These are phyloP conservation scores for Ciconia boyciana DNA, from an alignment of 2,113 vertebrate species.

Conservation along the genomic window DNA sequence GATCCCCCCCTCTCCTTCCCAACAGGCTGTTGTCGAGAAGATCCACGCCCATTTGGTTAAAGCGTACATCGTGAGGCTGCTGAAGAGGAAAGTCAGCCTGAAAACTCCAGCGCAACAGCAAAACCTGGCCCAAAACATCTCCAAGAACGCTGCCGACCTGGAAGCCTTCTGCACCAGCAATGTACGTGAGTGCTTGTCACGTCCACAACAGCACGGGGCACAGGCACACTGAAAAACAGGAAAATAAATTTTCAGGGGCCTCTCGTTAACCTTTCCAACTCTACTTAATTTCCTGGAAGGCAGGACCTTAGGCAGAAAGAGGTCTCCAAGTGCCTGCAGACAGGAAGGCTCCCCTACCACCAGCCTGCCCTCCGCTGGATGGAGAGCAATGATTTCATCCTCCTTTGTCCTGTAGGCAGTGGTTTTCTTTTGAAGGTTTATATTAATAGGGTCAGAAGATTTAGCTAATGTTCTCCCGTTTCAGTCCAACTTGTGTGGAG, in stretches of 20 bases:
- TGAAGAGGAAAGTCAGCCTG: conserved; percentile 76
- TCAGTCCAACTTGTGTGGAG: neutral
- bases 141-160: conserved; percentile 64
- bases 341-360: neutral
- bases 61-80: conserved; percentile 78
- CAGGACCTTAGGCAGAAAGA: neutral
- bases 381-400: neutral
- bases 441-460: neutral
- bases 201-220: rapidly evolving
- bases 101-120: conserved; percentile 72
- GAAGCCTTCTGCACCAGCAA: conserved; percentile 71
- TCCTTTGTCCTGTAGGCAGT: neutral
- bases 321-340: neutral
- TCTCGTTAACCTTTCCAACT: neutral
- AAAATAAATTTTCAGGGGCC: neutral
- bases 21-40: conserved; percentile 73
- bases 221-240: neutral
- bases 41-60: conserved; percentile 70
- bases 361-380: neutral
- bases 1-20: neutral
- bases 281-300: neutral
- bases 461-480: neutral
- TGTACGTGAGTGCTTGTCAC: conserved; percentile 56
- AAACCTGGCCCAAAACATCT: conserved; percentile 68
- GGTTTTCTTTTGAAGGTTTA: neutral